phyloP scores from a whole-genome alignment of 2,113 vertebrate species.

The Scomber japonicus region DNA sequence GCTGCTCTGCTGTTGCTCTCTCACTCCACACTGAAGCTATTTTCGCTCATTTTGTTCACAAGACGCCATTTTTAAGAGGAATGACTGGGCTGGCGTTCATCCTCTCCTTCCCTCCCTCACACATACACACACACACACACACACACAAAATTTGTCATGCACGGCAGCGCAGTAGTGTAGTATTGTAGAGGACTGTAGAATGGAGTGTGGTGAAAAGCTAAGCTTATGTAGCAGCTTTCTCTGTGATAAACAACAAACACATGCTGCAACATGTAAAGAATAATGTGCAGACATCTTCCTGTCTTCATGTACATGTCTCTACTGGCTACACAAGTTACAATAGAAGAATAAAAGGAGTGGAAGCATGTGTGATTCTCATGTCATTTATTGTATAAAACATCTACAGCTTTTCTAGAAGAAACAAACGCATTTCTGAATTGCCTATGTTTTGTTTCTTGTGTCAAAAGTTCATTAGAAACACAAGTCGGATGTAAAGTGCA shows the following conservation, averaged over 20 bases:
- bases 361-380: neutral
- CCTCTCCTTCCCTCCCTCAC: slow-evolving; percentile 29
- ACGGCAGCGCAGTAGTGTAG: slow-evolving; percentile 36
- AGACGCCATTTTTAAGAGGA: slow-evolving; percentile 85
- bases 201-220: neutral
- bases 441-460: neutral
- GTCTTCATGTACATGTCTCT: neutral
- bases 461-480: neutral
- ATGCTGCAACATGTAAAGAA: slow-evolving; percentile 17
- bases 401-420: no score
- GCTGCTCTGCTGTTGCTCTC: slow-evolving; percentile 15
- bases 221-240: neutral
- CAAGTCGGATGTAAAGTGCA: neutral
- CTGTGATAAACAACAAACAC: slow-evolving; percentile 3
- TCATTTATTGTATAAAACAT: slow-evolving; percentile 42
- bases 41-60: slow-evolving; percentile 73
- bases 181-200: slow-evolving; percentile 21
- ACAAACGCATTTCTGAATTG: neutral
- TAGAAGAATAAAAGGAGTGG: neutral
- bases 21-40: slow-evolving; percentile 28
- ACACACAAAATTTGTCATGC: slow-evolving; percentile 41
- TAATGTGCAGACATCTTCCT: neutral
- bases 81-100: slow-evolving; percentile 67
- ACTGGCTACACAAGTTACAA: neutral
- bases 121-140: slow-evolving; percentile 21